phyloP scores from a whole-genome alignment of 2,113 vertebrate species.

The Dasyprocta punctata region DNA sequence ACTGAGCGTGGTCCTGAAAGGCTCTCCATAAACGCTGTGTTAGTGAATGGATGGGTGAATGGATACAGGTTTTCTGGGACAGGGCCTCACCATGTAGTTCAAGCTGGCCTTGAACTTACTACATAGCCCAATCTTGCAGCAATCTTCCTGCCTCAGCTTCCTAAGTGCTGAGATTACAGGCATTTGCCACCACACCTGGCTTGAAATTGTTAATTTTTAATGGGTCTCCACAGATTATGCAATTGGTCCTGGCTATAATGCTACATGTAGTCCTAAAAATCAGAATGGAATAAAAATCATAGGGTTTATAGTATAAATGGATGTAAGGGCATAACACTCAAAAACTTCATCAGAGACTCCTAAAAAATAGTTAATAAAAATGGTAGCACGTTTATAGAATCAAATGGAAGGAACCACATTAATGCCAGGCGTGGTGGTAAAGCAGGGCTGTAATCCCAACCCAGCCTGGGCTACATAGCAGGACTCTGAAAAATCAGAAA shows the following conservation, averaged over 20 bases:
- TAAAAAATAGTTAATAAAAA: neutral
- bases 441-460: neutral
- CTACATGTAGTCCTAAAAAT: neutral
- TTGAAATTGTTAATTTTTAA: neutral
- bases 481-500: neutral
- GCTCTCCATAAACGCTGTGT: neutral
- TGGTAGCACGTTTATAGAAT: neutral
- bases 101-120: neutral
- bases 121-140: neutral
- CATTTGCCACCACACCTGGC: neutral
- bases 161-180: neutral
- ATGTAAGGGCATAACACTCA: neutral
- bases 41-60: neutral
- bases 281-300: neutral
- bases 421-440: neutral
- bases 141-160: neutral
- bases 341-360: neutral
- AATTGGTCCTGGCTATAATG: neutral
- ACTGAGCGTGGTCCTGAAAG: neutral
- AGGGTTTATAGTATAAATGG: neutral
- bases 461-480: neutral
- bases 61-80: neutral
- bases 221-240: neutral
- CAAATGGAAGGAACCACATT: neutral
- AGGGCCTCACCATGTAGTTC: neutral